These are phyloP conservation scores for Solenopsis invicta DNA, from an alignment of 1,140 invertebrate genomes.

Conservation along the genomic window DNA sequence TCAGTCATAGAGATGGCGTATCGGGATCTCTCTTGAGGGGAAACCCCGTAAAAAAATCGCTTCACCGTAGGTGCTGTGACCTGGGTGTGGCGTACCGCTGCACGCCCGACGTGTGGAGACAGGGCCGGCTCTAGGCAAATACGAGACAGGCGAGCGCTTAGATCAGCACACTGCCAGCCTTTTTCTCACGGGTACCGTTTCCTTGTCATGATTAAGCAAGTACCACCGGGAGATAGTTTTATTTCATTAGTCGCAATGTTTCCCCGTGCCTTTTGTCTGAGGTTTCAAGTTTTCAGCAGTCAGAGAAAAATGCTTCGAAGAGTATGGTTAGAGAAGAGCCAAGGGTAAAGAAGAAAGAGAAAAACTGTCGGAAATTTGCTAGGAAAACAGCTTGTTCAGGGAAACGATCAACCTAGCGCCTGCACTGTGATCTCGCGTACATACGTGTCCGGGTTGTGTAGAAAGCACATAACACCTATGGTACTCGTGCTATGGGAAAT, in stretches of 20 bases:
- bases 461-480: conserved; percentile 42
- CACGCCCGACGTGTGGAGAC: conserved; percentile 61
- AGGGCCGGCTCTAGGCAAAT: conserved; percentile 58
- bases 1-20: conserved; percentile 55
- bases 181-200: conserved; percentile 64
- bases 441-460: conserved; percentile 27
- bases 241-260: conserved; percentile 34
- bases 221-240: conserved; percentile 33
- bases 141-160: conserved; percentile 32
- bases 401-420: background rate
- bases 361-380: background rate
- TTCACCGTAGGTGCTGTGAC: conserved; percentile 60
- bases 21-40: conserved; percentile 52
- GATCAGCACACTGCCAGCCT: conserved; percentile 52
- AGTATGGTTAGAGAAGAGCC: background rate
- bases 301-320: background rate
- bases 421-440: background rate
- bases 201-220: conserved; percentile 62
- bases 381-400: background rate
- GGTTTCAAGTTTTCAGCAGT: background rate
- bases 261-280: background rate
- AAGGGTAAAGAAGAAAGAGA: background rate
- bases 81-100: conserved; percentile 59
- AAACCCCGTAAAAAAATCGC: conserved; percentile 38
- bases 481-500: conserved; percentile 42